These are phyloP conservation scores for Oreohelix idahoensis DNA, from an alignment of 1,140 invertebrate genomes.

Conservation along the genomic window DNA sequence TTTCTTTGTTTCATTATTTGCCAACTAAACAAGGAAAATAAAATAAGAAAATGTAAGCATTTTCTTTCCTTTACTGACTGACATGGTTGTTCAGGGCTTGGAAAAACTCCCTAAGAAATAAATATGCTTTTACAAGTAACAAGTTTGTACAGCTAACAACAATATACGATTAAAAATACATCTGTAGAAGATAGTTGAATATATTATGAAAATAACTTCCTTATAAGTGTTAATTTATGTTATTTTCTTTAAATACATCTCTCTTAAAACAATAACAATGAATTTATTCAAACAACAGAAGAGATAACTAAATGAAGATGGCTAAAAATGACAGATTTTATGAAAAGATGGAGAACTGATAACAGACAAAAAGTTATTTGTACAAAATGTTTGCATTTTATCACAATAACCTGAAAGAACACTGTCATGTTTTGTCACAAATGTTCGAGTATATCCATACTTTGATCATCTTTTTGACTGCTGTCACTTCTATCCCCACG, in stretches of 20 bases:
- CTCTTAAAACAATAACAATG: background rate
- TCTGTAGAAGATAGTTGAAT: background rate
- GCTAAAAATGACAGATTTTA: background rate
- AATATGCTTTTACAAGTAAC: background rate
- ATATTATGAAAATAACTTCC: background rate
- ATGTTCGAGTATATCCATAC: background rate
- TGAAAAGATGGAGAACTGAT: background rate
- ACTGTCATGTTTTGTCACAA: slow-evolving; percentile 7
- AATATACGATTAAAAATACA: background rate
- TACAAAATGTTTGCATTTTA: background rate
- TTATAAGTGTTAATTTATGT: background rate
- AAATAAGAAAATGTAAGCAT: too few species aligned
- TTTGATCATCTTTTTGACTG: background rate
- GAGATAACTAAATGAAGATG: background rate
- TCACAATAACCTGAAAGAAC: background rate
- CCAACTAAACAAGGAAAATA: too few species aligned
- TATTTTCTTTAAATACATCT: background rate
- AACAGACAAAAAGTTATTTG: background rate
- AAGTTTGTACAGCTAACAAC: background rate
- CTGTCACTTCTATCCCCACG: background rate
- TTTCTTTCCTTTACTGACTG: too few species aligned
- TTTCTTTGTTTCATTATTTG: too few species aligned
- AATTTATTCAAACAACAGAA: too few species aligned
- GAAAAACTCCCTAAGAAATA: too few species aligned
- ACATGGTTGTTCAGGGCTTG: too few species aligned